Conservation (phyloP, 2,113 vertebrate genomes). For the Apeltes quadracus region DNA sequence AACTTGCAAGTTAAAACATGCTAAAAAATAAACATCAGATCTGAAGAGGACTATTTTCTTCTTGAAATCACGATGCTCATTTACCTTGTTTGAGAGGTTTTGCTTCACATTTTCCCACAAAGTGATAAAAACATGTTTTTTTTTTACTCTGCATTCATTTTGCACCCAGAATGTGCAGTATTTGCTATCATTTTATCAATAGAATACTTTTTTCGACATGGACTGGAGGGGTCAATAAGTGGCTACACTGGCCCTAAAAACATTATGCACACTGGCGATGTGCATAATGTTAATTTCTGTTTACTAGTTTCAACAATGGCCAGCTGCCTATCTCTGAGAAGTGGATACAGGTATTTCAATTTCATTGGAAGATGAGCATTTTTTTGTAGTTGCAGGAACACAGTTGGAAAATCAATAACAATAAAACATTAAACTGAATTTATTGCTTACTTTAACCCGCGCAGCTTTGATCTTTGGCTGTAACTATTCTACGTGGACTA, state of each 20-base stretch:
- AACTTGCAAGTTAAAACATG: neutral
- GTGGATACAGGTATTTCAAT: slow-evolving; percentile 11
- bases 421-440: neutral
- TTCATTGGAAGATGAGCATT: slow-evolving; percentile 31
- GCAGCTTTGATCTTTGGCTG: slow-evolving; percentile 49
- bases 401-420: slow-evolving; percentile 19
- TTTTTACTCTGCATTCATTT: neutral
- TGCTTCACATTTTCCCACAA: neutral
- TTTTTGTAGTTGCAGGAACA: neutral
- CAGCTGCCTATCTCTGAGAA: slow-evolving; percentile 5
- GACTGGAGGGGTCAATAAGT: neutral
- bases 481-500: slow-evolving; percentile 25
- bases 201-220: neutral
- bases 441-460: slow-evolving; percentile 40
- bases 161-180: neutral
- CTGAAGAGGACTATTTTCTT: neutral
- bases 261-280: neutral
- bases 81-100: neutral
- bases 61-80: neutral
- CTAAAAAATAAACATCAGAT: neutral
- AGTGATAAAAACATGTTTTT: neutral
- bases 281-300: slow-evolving; percentile 8
- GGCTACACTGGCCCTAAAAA: neutral
- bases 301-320: slow-evolving; percentile 9
- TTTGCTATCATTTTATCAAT: neutral